phyloP scores from a whole-genome alignment of 2,888 invertebrate genomes.

The Tolmerus cingulatus region DNA sequence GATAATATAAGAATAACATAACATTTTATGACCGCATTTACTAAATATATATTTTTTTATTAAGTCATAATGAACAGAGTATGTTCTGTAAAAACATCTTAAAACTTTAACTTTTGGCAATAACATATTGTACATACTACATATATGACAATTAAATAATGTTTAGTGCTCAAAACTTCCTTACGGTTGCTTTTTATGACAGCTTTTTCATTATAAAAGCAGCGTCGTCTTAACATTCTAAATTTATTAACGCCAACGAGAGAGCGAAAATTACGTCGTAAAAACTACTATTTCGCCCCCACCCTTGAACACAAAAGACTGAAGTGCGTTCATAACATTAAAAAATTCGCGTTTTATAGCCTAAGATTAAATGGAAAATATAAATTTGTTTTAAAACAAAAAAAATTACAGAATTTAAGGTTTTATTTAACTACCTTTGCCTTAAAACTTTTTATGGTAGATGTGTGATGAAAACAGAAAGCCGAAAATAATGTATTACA shows the following conservation, averaged over 20 bases:
- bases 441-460: no score
- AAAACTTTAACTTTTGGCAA: no score
- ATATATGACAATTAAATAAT: no score
- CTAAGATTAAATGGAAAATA: background rate
- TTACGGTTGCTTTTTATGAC: background rate
- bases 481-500: no score
- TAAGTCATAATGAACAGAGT: no score
- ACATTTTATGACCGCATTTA: no score
- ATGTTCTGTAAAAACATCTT: no score
- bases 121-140: no score
- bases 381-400: background rate
- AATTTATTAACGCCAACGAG: background rate
- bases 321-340: background rate
- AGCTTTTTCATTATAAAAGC: background rate
- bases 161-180: background rate
- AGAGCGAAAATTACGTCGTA: background rate
- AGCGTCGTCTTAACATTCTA: background rate
- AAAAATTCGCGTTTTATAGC: background rate
- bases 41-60: no score
- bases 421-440: background rate
- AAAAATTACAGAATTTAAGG: background rate
- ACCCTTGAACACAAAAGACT: background rate
- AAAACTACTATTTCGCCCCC: background rate
- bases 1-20: no score
- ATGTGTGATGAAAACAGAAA: no score